Percentiles rank a stretch among this genome's conserved stretches.
Conservation (phyloP, 2,888 invertebrate species). For the Erebia ligea region DNA sequence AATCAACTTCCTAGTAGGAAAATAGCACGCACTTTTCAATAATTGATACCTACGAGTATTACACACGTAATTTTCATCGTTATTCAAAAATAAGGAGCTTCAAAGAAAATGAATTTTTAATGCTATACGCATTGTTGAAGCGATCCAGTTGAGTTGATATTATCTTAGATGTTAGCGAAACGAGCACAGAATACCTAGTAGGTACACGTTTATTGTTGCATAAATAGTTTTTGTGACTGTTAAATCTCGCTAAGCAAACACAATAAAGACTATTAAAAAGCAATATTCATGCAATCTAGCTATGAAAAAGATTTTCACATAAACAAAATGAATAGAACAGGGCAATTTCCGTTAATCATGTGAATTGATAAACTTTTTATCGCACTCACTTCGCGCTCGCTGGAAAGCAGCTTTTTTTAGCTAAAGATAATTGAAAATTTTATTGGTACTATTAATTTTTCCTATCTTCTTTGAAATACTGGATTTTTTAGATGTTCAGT, state of each 20-base stretch:
- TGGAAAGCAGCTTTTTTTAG: background rate
- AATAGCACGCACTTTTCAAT: background rate
- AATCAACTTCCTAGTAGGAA: background rate
- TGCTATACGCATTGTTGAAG: constrained; percentile 13
- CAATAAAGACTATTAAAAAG: constrained; percentile 40
- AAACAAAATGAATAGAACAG: constrained; percentile 24
- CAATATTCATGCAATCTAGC: constrained; percentile 37
- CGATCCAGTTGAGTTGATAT: constrained; percentile 24
- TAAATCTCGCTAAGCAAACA: constrained; percentile 31
- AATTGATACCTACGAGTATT: too few species aligned
- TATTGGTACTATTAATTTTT: background rate
- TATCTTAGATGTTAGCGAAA: constrained; percentile 29
- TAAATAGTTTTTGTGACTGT: constrained; percentile 20
- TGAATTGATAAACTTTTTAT: constrained; percentile 27
- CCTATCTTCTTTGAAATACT: background rate
- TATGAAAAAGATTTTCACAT: constrained; percentile 37
- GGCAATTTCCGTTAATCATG: constrained; percentile 17
- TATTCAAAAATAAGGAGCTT: too few species aligned
- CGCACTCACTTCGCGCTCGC: background rate
- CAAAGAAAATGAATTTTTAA: constrained; percentile 19
- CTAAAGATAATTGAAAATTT: background rate
- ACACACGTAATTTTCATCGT: background rate
- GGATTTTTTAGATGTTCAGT: background rate
- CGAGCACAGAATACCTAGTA: background rate
- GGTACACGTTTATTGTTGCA: constrained; percentile 7